Conservation (phyloP, 1,140 invertebrate genomes). For the Zaprionus taronus region DNA sequence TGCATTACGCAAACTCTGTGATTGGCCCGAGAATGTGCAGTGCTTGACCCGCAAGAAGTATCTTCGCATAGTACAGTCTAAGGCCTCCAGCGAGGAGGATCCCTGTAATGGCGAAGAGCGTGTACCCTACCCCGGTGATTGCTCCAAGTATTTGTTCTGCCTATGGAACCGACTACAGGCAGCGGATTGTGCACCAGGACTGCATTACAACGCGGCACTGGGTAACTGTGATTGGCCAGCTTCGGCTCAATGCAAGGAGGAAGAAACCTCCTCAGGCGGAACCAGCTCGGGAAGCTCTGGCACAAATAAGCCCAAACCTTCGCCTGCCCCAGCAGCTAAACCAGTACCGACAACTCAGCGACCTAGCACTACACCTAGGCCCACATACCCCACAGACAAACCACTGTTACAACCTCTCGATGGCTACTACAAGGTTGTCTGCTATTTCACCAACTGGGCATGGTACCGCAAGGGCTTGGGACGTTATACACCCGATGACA, state of each 20-base stretch:
- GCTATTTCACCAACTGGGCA: slow-evolving; percentile 97
- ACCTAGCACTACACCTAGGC: slow-evolving; percentile 68
- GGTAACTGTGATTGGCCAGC: slow-evolving; percentile 92
- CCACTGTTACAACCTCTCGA: slow-evolving; percentile 83
- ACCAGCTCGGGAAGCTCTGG: slow-evolving; percentile 3
- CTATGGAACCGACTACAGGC: slow-evolving; percentile 90
- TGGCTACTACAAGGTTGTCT: slow-evolving; percentile 91
- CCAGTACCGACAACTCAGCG: slow-evolving; percentile 64
- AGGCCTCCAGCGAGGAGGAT: slow-evolving; percentile 81
- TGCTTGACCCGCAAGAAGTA: slow-evolving; percentile 76
- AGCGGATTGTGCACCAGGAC: slow-evolving; percentile 89
- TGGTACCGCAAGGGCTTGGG: slow-evolving; percentile 94
- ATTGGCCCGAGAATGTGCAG: slow-evolving; percentile 86
- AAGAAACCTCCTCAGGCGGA: slow-evolving; percentile 6
- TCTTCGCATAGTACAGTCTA: slow-evolving; percentile 61
- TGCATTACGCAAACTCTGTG: slow-evolving; percentile 89
- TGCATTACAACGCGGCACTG: slow-evolving; percentile 90
- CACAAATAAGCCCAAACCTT: slow-evolving; percentile 44
- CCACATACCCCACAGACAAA: slow-evolving; percentile 76
- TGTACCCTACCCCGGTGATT: slow-evolving; percentile 88
- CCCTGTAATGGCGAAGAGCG: slow-evolving; percentile 88
- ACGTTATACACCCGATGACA: slow-evolving; percentile 93
- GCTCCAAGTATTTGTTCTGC: slow-evolving; percentile 90
- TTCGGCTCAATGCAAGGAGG: slow-evolving; percentile 87
- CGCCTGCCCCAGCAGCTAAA: slow-evolving; percentile 39